These are phyloP conservation scores for Lepidochrysops patricia DNA, from an alignment of 2,888 invertebrate genomes.

Conservation along the genomic window DNA sequence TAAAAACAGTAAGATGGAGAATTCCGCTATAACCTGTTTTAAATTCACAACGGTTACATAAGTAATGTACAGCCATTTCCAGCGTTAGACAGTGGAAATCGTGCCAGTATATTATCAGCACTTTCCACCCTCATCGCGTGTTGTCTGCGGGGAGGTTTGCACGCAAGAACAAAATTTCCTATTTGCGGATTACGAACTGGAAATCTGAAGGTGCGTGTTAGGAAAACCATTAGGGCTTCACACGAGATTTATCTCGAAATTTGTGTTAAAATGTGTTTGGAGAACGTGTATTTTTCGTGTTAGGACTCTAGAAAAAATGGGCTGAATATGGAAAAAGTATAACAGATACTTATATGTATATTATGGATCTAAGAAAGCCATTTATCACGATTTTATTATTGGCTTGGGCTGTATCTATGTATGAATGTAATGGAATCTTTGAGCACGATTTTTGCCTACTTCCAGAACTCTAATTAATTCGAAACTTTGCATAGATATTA, in stretches of 20 bases:
- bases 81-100: constrained; percentile 28
- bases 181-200: constrained; percentile 42
- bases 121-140: constrained; percentile 54
- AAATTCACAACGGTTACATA: constrained; percentile 13
- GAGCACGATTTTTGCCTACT: too few relatives aligned
- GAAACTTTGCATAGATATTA: too few relatives aligned
- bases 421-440: too few relatives aligned
- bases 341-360: too few relatives aligned
- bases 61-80: constrained; percentile 20
- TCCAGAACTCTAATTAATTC: too few relatives aligned
- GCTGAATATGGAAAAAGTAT: too few relatives aligned
- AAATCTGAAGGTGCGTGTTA: constrained; percentile 18
- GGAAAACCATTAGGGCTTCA: not conserved
- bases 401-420: too few relatives aligned
- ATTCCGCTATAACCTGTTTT: not conserved
- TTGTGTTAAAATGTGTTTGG: not conserved
- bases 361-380: too few relatives aligned
- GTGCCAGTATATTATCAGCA: constrained; percentile 51
- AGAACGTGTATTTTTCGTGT: not conserved
- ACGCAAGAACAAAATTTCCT: constrained; percentile 67
- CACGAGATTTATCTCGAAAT: not conserved
- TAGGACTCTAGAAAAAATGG: not conserved
- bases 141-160: constrained; percentile 39
- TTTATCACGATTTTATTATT: too few relatives aligned
- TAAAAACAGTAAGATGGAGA: too few relatives aligned